Base-by-base conservation (phyloP, 2,113 vertebrate genomes). In the Lethenteron camtschaticum region DNA sequence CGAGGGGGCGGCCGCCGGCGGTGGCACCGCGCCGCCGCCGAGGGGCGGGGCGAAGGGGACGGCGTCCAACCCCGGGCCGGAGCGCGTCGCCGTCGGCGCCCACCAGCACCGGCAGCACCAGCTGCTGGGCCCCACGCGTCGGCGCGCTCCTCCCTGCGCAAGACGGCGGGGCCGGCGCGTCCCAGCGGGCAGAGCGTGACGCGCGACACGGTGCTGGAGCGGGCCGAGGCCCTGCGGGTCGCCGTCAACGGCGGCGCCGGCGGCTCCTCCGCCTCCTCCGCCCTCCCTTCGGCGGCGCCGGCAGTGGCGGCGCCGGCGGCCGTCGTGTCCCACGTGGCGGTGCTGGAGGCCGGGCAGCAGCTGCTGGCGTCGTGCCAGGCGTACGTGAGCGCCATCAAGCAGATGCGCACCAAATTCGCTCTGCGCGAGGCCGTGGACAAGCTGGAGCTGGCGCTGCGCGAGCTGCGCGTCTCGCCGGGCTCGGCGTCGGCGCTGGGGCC, bases 361-460 rank as follows among this genome's bases (percentile, higher is more conserved):
- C 84, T 99, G 79, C 81, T 97, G 58, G 87, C 92, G 83, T 89
- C 85, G 80, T 96, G 92, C 85, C 91, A 90, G 78, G 89, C 89
- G 82, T 97, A 99, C 0, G 91, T 99, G 81, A 89, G 96, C 82
- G 89, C 87, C 81, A 99, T 99, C 81, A 86, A 86, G 2, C 95
- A 97, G 68, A 99, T 82, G 12, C 88, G 95, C 77, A 96, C 95
- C 85, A 99, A 99, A 68, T 97, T 99, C 71, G 92, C 92, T 79
- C 96, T 99, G 77, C 85, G 92, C 56, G 91, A 95, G 80, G 92
- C 90, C 0, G 88, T 99, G 80, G 90, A 87, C 76, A 95, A 89
- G 79, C 84, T 99, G 78, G 95, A 99, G 78, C 85, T 92, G 72
- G 90, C 85, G 78, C 81, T 99, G 75, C 92, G 96, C 80, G 95